Percentiles rank a stretch among this genome's conserved stretches.
Evolutionary conservation across 2,888 invertebrate genomes (phyloP).

Genomic region (Xylota sylvarum): DNA sequence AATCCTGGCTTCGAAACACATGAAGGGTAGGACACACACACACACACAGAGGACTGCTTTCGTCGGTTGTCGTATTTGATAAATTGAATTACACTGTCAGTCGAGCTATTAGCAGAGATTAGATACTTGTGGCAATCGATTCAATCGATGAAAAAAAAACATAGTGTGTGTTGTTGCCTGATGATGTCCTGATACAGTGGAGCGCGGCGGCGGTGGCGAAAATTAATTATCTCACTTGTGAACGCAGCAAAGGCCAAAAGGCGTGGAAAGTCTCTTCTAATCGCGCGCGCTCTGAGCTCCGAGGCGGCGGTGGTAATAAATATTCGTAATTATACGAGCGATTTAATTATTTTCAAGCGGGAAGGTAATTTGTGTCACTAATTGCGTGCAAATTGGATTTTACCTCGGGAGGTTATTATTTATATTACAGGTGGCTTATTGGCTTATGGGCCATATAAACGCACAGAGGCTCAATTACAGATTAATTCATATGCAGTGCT

Average conservation of each 20-base stretch:
- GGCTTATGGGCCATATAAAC: conserved; percentile 58
- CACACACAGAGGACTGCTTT: background rate
- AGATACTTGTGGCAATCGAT: conserved; percentile 56
- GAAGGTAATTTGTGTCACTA: conserved; percentile 83
- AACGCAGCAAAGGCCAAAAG: conserved; percentile 43
- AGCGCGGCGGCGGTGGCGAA: conserved; percentile 1
- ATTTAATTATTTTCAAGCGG: conserved; percentile 75
- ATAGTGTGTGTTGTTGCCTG: background rate
- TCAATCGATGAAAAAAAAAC: conserved; percentile 26
- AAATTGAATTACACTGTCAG: conserved; percentile 69
- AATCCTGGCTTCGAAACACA: conserved; percentile 19
- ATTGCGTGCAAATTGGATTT: conserved; percentile 83
- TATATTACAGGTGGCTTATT: conserved; percentile 73
- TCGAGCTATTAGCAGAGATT: conserved; percentile 69
- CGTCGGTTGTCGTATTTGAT: conserved; percentile 63
- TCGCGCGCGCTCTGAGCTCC: conserved; percentile 68
- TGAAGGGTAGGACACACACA: conserved; percentile 1
- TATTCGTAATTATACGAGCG: conserved; percentile 74
- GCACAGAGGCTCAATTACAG: conserved; percentile 64
- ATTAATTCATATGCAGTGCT: conserved; percentile 53
- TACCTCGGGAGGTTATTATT: conserved; percentile 77
- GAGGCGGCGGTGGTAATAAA: conserved; percentile 57
- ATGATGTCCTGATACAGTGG: conserved; percentile 5
- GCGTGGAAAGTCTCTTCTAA: conserved; percentile 53
- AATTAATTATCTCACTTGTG: conserved; percentile 62